A percentile compares a stretch with the other conserved stretches of the same genome.
Conservation (phyloP, 2,888 invertebrate genomes). For the Sminthurides aquaticus region DNA sequence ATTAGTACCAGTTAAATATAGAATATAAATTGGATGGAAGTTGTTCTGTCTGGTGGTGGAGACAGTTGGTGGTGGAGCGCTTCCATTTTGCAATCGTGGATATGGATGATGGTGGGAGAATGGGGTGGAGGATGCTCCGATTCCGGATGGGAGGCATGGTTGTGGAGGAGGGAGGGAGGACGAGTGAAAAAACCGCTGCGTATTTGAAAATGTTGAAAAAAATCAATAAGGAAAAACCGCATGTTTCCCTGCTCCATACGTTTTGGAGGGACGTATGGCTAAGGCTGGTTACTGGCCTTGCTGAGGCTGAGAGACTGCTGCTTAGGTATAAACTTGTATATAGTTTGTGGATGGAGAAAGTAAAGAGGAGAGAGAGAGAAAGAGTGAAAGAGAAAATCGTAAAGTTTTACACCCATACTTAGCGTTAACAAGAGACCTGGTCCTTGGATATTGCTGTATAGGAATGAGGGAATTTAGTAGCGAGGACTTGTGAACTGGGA, state of each 20-base stretch:
- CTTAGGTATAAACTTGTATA: no score
- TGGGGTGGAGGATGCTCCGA: no score
- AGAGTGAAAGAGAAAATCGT: conserved; percentile 15
- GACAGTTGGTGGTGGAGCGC: no score
- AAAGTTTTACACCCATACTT: neutral
- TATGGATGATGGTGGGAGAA: no score
- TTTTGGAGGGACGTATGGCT: neutral
- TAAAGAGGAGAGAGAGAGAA: neutral
- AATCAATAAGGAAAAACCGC: neutral
- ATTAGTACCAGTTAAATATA: no score
- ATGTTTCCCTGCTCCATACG: neutral
- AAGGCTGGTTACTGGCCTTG: neutral
- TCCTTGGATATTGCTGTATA: neutral
- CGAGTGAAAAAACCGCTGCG: neutral
- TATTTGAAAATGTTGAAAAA: neutral
- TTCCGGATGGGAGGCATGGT: no score
- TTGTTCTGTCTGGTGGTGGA: no score
- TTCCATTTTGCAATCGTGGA: no score
- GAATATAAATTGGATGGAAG: no score
- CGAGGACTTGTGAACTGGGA: neutral
- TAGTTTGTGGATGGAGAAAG: neutral
- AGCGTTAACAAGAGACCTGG: neutral
- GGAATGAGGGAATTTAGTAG: neutral
- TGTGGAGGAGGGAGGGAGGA: neutral
- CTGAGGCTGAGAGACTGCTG: neutral